Evolutionary conservation across 2,797 vertebrate genomes (phyloP), one percentile per base, ranked within the genome.

Genomic region (Chelonia mydas): DNA sequence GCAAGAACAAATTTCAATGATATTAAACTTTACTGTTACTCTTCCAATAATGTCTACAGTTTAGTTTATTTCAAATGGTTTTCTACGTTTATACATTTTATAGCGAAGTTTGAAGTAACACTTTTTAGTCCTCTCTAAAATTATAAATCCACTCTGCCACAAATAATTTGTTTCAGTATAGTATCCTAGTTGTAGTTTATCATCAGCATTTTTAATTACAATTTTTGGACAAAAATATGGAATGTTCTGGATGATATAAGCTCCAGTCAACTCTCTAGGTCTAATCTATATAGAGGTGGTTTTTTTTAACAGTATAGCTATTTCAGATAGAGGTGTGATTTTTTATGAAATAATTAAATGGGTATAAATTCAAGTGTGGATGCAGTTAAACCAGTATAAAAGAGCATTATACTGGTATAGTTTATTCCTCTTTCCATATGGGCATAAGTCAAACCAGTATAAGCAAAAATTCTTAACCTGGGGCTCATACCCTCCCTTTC

Each of bases 21-120:
- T 41, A 55, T 47, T 79, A 47, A 1, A 13, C 25, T 90, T 65
- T 47, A 49, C 57, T 84, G 83, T 89, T 59, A 37, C 55, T 95
- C 93, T 93, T 81, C 65, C 85, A 86, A 90, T 47, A 11, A 54
- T 85, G 95, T 89, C 55, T 88, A 21, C 61, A 1, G 0, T 61
- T 91, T 57, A 74, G 86, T 33, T 51, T 28, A 25, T 95, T 94
- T 88, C 54, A 89, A 50, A 81, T 74, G 15, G 10, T 82, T 95
- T 87, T 78, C 7, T 59, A 3, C 47, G 33, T 81, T 68, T 84
- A 77, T 84, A 61, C 45, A 33, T 28, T 81, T 91, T 57, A 59
- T 23, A 86, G 68, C 84, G 10, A 72, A 72, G n/a, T 23, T 72
- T 72, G 47, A 84, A 31, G 72, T 57, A 83, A 91, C 89, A 27